A percentile compares a stretch with the other conserved stretches of the same genome.
Conservation (phyloP, 2,797 vertebrate genomes). For the Labroides dimidiatus region DNA sequence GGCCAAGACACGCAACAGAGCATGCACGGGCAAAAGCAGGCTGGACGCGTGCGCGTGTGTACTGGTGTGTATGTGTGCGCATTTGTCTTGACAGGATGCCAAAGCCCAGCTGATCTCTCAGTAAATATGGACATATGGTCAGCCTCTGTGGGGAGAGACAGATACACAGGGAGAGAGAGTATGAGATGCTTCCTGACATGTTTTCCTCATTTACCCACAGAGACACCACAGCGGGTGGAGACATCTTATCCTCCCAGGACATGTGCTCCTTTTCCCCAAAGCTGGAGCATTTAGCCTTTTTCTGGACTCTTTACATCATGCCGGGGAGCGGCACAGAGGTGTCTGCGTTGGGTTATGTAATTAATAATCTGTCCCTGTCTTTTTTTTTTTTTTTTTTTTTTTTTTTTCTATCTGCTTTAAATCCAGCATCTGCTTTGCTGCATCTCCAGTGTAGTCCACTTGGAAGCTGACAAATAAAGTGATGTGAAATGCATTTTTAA, state of each 20-base stretch:
- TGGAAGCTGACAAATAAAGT: neutral
- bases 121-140: conserved; percentile 79
- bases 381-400: neutral
- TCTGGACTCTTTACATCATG: conserved; percentile 27
- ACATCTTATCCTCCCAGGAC: conserved; percentile 52
- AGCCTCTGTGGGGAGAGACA: conserved; percentile 40
- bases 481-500: conserved; percentile 3
- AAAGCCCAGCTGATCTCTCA: conserved; percentile 74
- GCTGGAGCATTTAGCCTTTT: conserved; percentile 37
- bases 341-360: conserved; percentile 49
- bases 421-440: neutral
- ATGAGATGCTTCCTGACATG: conserved; percentile 37
- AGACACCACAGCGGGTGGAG: conserved; percentile 48
- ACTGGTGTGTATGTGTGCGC: conserved; percentile 16
- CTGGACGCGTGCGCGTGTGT: conserved; percentile 5
- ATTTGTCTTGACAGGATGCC: conserved; percentile 44
- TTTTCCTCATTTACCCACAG: conserved; percentile 34
- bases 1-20: conserved; percentile 28
- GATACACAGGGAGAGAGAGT: conserved; percentile 28
- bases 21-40: conserved; percentile 7
- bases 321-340: conserved; percentile 31
- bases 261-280: conserved; percentile 45
- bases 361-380: neutral
- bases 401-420: too few species aligned
- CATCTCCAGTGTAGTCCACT: neutral